Base-by-base conservation (phyloP, 2,113 vertebrate genomes). In the Poeciliopsis prolifica region DNA sequence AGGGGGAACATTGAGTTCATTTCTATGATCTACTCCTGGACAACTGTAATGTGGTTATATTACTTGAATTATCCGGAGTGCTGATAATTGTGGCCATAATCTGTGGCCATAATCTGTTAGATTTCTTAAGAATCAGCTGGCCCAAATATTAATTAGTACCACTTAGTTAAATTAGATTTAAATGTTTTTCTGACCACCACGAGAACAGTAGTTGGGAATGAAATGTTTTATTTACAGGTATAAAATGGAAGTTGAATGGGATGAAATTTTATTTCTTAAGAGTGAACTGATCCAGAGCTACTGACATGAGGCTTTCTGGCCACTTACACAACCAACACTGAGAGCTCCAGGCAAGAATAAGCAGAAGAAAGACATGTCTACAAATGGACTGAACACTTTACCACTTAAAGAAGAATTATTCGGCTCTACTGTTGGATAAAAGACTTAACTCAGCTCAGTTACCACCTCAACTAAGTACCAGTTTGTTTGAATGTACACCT, bases 401-500 rank as follows among this genome's bases (percentile, higher is more conserved):
- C 75, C 86, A 80, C 83, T 87, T 82, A 86, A 70, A 82, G 72
- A 85, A 72, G 82, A 90, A 93, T 94, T 94, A 92, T 89, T 92
- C 92, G 91, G 94, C 92, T 92, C 94, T 89, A 73, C 90, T 91
- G 94, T 95, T 95, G 95, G 90, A 93, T 85, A 91, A 94, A 87
- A 92, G 94, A 92, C 92, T 95, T 95, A 95, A 94, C 94, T 86
- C 89, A 93, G 94, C 51, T 58, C 17, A 95, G 96, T 95, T 88
- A 90, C 93, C 65, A 87, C 92, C 87, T 95, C 92, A 85, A 88
- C 92, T 90, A 92, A 94, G 87, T 86, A 78, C 72, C 81, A 87
- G 81, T 60, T 10, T 65, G 88, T 88, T 94, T 93, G 92, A 74
- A 93, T 91, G 51, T 90, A 90, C 92, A 89, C 88, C 92, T 78